phyloP scores from a whole-genome alignment of 2,113 vertebrate genomes.

The Brachirus orientalis region DNA sequence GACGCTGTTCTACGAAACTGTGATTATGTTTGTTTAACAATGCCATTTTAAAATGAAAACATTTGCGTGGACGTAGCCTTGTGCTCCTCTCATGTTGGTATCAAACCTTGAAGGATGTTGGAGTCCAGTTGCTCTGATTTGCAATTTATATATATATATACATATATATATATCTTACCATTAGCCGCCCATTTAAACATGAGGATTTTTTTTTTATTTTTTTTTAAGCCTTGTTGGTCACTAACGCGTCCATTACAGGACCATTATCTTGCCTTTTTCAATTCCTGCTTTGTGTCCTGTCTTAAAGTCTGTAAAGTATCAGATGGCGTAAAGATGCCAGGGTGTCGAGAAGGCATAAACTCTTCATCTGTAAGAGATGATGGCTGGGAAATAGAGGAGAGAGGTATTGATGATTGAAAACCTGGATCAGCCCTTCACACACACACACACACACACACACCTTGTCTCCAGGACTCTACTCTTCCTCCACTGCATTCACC shows the following conservation, averaged over 20 bases:
- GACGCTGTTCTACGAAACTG: too few species aligned
- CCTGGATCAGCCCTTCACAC: neutral
- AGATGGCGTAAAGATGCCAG: slow-evolving; percentile 7
- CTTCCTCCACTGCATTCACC: slow-evolving; percentile 3
- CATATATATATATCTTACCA: neutral
- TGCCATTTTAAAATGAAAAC: neutral
- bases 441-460: neutral
- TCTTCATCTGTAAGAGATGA: slow-evolving; percentile 38
- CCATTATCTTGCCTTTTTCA: slow-evolving; percentile 22
- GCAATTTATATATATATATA: neutral
- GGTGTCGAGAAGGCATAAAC: slow-evolving; percentile 18
- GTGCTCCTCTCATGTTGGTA: neutral
- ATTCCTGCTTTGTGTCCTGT: slow-evolving; percentile 54
- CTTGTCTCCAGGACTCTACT: slow-evolving; percentile 27
- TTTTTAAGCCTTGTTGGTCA: slow-evolving; percentile 21
- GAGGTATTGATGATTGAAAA: slow-evolving; percentile 1
- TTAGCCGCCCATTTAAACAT: slow-evolving; percentile 12
- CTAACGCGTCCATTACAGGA: slow-evolving; percentile 3
- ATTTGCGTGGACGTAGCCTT: neutral
- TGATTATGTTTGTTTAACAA: too few species aligned
- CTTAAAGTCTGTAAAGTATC: slow-evolving; percentile 41
- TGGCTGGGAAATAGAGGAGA: slow-evolving; percentile 10
- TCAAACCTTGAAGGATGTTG: neutral
- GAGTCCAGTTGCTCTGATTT: too few species aligned
- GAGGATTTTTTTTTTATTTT: slow-evolving; percentile 1